These are phyloP conservation scores for Nasonia vitripennis DNA, from an alignment of 1,140 invertebrate species.

Conservation along the genomic window DNA sequence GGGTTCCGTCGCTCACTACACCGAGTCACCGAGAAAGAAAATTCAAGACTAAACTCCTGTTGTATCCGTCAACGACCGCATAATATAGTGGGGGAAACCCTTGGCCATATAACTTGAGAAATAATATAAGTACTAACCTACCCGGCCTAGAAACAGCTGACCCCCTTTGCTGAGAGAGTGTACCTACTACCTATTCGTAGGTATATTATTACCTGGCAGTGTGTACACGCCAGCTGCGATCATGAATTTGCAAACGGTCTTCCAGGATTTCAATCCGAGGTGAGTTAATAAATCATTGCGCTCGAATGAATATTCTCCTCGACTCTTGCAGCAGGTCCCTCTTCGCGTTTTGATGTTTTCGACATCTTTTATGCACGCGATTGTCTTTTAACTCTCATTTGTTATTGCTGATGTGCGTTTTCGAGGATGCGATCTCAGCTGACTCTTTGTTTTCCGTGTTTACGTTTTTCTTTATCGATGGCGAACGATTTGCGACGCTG, in stretches of 20 bases:
- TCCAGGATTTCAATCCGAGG: constrained; percentile 96
- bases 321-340: background rate
- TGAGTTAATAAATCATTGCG: constrained; percentile 67
- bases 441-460: constrained; percentile 2
- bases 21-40: background rate
- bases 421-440: background rate
- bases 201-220: too few relatives aligned
- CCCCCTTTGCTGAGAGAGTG: background rate
- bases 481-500: background rate
- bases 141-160: constrained; percentile 1
- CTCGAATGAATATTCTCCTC: background rate
- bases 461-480: background rate
- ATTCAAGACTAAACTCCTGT: background rate
- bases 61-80: background rate
- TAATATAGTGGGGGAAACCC: background rate
- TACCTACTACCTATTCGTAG: background rate
- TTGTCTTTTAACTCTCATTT: background rate
- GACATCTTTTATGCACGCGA: background rate
- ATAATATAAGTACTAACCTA: background rate
- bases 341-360: background rate
- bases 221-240: background rate
- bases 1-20: background rate
- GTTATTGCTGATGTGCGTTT: background rate
- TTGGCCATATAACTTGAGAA: background rate
- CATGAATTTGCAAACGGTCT: constrained; percentile 92